A percentile compares a stretch with the other conserved stretches of the same genome.
Evolutionary conservation across 2,797 vertebrate species (phyloP).

Genomic region (Falco cherrug): DNA sequence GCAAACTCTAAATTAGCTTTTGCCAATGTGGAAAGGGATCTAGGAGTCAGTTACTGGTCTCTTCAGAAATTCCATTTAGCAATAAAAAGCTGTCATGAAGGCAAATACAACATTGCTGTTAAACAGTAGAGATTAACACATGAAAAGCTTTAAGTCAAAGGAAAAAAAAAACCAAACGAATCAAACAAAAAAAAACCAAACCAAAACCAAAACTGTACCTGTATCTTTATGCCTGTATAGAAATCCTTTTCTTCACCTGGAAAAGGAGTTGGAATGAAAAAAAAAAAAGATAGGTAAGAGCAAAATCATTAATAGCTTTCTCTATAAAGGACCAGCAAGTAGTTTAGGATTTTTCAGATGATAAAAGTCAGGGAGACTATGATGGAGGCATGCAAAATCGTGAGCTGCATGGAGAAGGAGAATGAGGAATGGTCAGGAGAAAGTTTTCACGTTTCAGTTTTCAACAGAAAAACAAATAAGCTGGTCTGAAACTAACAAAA

Average conservation of each 20-base stretch:
- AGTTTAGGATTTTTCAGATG: background rate
- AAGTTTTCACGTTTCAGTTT: background rate
- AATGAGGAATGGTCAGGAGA: background rate
- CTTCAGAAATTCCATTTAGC: background rate
- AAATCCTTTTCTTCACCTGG: background rate
- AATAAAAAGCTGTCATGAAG: background rate
- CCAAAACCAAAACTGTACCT: too few species aligned
- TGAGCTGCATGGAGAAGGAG: background rate
- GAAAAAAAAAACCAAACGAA: background rate
- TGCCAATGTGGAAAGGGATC: background rate
- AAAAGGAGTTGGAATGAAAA: background rate
- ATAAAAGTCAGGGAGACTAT: background rate
- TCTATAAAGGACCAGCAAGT: background rate
- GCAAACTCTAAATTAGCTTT: background rate
- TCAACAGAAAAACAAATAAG: background rate
- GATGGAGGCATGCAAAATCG: background rate
- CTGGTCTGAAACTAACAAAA: background rate
- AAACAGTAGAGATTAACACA: background rate
- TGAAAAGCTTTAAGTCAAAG: accelerated
- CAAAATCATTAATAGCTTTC: background rate
- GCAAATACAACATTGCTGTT: background rate
- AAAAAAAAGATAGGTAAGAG: background rate
- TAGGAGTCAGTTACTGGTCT: background rate
- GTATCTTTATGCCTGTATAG: background rate
- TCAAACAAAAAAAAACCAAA: too few species aligned